Base-by-base conservation (phyloP, 2,888 invertebrate genomes). In the Spodoptera littoralis region DNA sequence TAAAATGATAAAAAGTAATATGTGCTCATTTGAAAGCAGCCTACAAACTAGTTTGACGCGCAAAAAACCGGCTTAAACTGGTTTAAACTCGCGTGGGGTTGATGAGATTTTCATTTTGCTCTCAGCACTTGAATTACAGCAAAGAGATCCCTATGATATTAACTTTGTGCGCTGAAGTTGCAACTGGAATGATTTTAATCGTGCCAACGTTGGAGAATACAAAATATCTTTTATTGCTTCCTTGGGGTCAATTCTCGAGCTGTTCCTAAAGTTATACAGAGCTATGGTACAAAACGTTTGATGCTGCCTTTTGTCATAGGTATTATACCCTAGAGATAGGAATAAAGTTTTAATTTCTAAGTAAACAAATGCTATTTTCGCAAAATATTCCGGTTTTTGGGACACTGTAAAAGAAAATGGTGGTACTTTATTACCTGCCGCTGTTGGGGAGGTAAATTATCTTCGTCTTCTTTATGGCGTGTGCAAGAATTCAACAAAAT, bases 61-160 rank as follows among this genome's bases (percentile, higher is more conserved):
- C 68, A 73, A 77, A 80, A 82, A 81, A 74, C 72, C 63, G 64
- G 56, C 65, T 70, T 70, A 76, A 81, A 81, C 64, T 75, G 76
- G 68, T 75, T 81, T 81, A 73, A 81, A 78, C 65, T 78, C 65
- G 67, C 57, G 47, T 36, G 65, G 60, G 72, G 70, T 81, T 85
- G 87, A 88, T 84, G 86, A 85, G 86, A 86, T 88, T 88, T 87
- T 85, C 85, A 88, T 89, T 88, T 83, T 80, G 76, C 79, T 77
- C 79, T 77, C 73, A 65, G 81, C 78, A 68, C 81, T 81, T 80
- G 81, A 87, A 84, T 84, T 84, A 82, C 79, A 76, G 78, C 71
- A 71, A 79, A 81, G 81, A 76, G 74, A 84, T 79, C 65, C 52
- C 76, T 70, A 71, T 78, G 71, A 76, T 82, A 81, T 84, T 80